Percentiles rank a stretch among this genome's conserved stretches.
Evolutionary conservation across 2,113 vertebrate species (phyloP).

Genomic region (Chloroceryle aenea): DNA sequence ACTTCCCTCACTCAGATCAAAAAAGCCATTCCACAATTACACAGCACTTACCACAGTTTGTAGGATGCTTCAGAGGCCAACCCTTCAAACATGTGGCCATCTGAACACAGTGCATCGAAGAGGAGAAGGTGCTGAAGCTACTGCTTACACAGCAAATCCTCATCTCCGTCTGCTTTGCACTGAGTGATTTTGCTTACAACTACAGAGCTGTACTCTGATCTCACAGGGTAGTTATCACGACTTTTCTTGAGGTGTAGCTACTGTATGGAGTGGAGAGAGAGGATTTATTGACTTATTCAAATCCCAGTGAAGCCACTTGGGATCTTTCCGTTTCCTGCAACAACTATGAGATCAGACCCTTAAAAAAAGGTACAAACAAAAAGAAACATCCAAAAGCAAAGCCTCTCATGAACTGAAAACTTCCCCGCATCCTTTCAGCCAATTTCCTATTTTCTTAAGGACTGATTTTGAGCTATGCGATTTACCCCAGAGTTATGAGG

Average conservation of each 20-base stretch:
- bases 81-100: not conserved
- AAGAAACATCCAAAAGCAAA: not conserved
- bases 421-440: not conserved
- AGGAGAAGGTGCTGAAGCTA: not conserved
- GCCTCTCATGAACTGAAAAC: not conserved
- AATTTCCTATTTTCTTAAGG: not conserved
- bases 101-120: not conserved
- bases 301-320: not conserved
- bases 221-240: not conserved
- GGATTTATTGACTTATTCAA: conserved; percentile 5
- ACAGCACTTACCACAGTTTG: not conserved
- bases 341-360: not conserved
- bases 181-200: not conserved
- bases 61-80: not conserved
- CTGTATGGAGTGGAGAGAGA: not conserved
- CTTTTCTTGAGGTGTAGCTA: not conserved
- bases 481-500: not conserved
- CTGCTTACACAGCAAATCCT: not conserved
- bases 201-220: not conserved
- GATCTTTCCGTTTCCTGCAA: not conserved
- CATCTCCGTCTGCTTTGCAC: not conserved
- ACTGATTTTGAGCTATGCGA: not conserved
- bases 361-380: not conserved
- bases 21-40: not conserved
- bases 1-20: not conserved